Evolutionary conservation across 2,113 vertebrate species (phyloP).

Genomic region (Saccopteryx leptura): DNA sequence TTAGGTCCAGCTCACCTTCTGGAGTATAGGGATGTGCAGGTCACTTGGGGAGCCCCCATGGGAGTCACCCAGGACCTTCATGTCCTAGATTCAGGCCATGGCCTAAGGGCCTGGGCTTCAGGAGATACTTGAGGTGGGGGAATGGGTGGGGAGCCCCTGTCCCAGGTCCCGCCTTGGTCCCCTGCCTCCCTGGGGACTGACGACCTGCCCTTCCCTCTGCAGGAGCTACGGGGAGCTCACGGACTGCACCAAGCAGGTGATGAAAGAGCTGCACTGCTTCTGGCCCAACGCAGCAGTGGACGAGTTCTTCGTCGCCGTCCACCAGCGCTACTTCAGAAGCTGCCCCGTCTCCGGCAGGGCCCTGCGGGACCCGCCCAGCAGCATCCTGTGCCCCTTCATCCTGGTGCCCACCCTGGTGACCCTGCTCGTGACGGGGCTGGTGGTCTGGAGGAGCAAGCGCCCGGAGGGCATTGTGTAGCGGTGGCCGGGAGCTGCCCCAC

Average conservation of each 20-base stretch:
- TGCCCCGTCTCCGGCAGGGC: slow-evolving; percentile 92
- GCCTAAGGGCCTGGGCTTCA: rapidly evolving
- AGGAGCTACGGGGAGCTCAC: slow-evolving; percentile 94
- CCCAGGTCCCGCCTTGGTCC: rapidly evolving
- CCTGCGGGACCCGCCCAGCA: slow-evolving; percentile 92
- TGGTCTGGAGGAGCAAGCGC: slow-evolving; percentile 96
- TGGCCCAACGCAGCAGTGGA: slow-evolving; percentile 96
- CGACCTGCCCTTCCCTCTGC: neutral
- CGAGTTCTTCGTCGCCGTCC: slow-evolving; percentile 93
- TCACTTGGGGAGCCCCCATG: rapidly evolving
- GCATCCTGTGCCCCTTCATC: slow-evolving; percentile 94
- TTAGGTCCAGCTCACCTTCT: neutral
- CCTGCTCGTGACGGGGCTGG: slow-evolving; percentile 94
- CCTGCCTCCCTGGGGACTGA: neutral
- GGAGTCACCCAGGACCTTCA: no score
- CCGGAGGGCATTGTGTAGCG: slow-evolving; percentile 92
- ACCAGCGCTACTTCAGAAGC: slow-evolving; percentile 93
- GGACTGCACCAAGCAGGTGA: slow-evolving; percentile 93
- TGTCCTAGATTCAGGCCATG: neutral
- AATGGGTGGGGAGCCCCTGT: rapidly evolving
- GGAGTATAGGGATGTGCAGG: neutral
- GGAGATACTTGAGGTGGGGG: rapidly evolving
- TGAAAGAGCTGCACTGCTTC: slow-evolving; percentile 91
- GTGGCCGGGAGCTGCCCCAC: rapidly evolving
- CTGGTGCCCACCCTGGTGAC: slow-evolving; percentile 93